A percentile compares a stretch with the other conserved stretches of the same genome.
These are phyloP conservation scores for Cheilosia vulpina DNA, from an alignment of 2,888 invertebrate genomes.

Conservation along the genomic window DNA sequence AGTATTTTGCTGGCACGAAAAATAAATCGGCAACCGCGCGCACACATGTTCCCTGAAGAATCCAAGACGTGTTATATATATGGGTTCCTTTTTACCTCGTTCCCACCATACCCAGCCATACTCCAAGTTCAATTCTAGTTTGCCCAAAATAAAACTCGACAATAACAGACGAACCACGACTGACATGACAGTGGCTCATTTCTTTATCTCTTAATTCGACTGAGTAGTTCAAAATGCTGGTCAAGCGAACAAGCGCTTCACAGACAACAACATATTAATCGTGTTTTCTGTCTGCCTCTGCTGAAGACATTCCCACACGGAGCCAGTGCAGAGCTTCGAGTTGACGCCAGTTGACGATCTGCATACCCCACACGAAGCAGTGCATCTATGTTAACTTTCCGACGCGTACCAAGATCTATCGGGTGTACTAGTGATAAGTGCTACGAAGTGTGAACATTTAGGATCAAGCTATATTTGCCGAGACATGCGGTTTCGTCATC, in stretches of 20 bases:
- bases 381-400: slow-evolving; percentile 11
- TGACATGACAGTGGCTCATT: slow-evolving; percentile 42
- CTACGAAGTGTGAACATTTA: slow-evolving; percentile 3
- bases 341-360: slow-evolving; percentile 65
- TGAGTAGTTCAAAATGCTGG: slow-evolving; percentile 37
- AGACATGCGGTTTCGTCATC: slow-evolving; percentile 15
- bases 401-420: slow-evolving; percentile 7
- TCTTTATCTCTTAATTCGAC: slow-evolving; percentile 49
- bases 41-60: slow-evolving; percentile 41
- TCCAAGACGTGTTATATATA: slow-evolving; percentile 50
- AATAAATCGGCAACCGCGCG: slow-evolving; percentile 43
- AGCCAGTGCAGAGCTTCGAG: slow-evolving; percentile 31
- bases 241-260: slow-evolving; percentile 30
- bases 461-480: slow-evolving; percentile 35
- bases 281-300: slow-evolving; percentile 46
- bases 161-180: slow-evolving; percentile 29
- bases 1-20: slow-evolving; percentile 33
- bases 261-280: slow-evolving; percentile 64
- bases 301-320: slow-evolving; percentile 33
- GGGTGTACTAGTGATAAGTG: background rate
- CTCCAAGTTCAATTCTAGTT: slow-evolving; percentile 20
- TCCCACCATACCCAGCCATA: slow-evolving; percentile 30
- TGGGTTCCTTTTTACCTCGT: slow-evolving; percentile 42
- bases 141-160: slow-evolving; percentile 13
- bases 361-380: slow-evolving; percentile 54